A percentile compares a stretch with the other conserved stretches of the same genome.
These are phyloP conservation scores for Odocoileus hemionus DNA, from an alignment of 2,113 vertebrate species.

Conservation along the genomic window DNA sequence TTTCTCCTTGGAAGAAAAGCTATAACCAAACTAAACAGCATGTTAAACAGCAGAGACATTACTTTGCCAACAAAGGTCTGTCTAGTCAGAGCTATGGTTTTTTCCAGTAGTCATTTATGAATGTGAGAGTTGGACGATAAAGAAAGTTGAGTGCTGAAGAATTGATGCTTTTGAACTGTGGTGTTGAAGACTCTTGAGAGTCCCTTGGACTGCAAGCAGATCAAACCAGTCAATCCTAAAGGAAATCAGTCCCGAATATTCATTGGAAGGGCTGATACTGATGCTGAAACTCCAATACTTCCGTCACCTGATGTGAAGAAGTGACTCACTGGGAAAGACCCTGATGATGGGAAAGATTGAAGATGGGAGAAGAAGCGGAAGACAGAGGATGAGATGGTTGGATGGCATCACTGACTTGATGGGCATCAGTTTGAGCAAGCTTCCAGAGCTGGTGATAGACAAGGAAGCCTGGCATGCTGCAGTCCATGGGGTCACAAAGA, in stretches of 20 bases:
- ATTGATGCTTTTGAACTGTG: not conserved
- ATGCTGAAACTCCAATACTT: not conserved
- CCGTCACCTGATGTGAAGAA: not conserved
- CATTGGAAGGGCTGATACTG: not conserved
- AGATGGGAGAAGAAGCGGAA: not conserved
- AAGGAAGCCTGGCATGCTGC: not conserved
- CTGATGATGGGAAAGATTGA: not conserved
- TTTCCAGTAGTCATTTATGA: not conserved
- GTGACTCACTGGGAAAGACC: not conserved
- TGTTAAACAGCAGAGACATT: no score
- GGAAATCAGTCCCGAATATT: not conserved
- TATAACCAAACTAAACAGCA: no score
- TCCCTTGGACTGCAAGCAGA: not conserved
- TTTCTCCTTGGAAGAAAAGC: no score
- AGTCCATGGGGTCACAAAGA: not conserved
- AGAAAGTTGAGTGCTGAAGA: not conserved
- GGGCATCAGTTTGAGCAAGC: not conserved
- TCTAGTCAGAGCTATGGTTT: not conserved
- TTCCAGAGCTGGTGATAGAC: not conserved
- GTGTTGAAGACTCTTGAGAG: not conserved
- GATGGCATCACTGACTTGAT: not conserved
- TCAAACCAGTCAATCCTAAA: not conserved
- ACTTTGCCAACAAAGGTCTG: no score
- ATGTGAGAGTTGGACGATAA: not conserved
- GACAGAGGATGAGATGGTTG: not conserved